A percentile compares a stretch with the other conserved stretches of the same genome.
Conservation (phyloP, 2,888 invertebrate species). For the Harmothoe impar region DNA sequence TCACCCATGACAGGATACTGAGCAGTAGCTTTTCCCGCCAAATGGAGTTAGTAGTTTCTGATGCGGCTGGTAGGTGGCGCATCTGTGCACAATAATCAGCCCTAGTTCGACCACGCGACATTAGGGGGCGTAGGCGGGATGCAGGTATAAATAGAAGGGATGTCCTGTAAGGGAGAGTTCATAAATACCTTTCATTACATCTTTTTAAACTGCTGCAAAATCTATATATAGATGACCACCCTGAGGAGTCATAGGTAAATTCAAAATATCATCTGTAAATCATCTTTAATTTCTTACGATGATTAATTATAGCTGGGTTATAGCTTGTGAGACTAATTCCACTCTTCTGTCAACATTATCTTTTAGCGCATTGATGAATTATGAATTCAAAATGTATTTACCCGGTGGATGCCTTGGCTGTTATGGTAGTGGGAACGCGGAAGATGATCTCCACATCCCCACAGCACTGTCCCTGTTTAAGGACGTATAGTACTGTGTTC, state of each 20-base stretch:
- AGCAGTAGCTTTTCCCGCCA: neutral
- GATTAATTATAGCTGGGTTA: neutral
- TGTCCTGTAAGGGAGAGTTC: neutral
- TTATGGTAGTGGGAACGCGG: neutral
- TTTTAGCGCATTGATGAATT: no score
- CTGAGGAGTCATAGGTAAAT: neutral
- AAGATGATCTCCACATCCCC: slow-evolving; percentile 20
- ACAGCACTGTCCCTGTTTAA: slow-evolving; percentile 20
- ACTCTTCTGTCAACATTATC: no score
- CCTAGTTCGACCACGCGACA: neutral
- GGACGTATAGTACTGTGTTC: neutral
- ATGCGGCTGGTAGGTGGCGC: neutral
- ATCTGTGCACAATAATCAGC: neutral
- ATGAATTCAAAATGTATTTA: no score
- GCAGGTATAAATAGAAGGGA: neutral
- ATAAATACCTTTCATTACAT: neutral
- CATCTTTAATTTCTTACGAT: neutral
- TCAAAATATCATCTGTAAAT: neutral
- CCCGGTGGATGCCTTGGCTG: neutral
- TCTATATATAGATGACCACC: neutral
- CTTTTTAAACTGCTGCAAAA: neutral
- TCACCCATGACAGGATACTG: neutral
- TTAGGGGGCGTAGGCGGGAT: neutral
- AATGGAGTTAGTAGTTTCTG: neutral
- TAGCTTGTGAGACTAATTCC: neutral